Conservation (phyloP, 2,113 vertebrate species). For the Crotophaga sulcirostris region DNA sequence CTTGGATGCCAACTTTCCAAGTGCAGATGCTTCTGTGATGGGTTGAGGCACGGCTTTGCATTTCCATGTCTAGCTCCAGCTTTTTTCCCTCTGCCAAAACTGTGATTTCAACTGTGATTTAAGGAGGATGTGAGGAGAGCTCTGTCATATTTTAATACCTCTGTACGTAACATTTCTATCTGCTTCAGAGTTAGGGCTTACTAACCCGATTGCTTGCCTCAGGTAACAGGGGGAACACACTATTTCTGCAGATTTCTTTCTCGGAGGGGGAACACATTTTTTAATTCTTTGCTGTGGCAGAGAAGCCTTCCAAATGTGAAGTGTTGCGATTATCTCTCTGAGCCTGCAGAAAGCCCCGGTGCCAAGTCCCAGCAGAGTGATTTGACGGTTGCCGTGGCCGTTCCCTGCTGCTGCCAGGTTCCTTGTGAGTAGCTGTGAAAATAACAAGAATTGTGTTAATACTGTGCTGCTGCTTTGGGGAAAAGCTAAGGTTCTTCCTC, state of each 20-base stretch:
- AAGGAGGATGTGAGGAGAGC: conserved; percentile 55
- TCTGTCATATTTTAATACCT: conserved; percentile 53
- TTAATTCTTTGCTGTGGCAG: neutral
- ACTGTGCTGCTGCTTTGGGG: conserved; percentile 42
- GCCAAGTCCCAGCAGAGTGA: neutral
- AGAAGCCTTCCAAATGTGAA: conserved; percentile 51
- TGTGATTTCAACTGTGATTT: conserved; percentile 71
- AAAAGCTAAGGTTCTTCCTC: neutral
- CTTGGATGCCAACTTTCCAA: neutral
- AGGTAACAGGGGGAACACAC: neutral
- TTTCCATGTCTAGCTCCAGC: conserved; percentile 1
- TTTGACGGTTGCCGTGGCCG: neutral
- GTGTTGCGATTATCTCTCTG: neutral
- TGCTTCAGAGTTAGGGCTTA: conserved; percentile 6
- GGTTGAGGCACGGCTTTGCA: neutral
- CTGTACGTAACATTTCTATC: conserved; percentile 31
- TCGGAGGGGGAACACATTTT: neutral
- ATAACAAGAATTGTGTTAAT: neutral
- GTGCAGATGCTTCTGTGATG: neutral
- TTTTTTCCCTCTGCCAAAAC: conserved; percentile 49
- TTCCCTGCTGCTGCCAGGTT: conserved; percentile 6
- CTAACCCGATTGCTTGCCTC: neutral
- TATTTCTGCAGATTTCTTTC: neutral
- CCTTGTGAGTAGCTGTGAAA: conserved; percentile 56
- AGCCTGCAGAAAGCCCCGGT: conserved; percentile 24